Evolutionary conservation across 92 coral and sea anemone species (phyloP), one percentile per base, ranked within the genome.

Genomic region (Plumapathes pennacea): DNA sequence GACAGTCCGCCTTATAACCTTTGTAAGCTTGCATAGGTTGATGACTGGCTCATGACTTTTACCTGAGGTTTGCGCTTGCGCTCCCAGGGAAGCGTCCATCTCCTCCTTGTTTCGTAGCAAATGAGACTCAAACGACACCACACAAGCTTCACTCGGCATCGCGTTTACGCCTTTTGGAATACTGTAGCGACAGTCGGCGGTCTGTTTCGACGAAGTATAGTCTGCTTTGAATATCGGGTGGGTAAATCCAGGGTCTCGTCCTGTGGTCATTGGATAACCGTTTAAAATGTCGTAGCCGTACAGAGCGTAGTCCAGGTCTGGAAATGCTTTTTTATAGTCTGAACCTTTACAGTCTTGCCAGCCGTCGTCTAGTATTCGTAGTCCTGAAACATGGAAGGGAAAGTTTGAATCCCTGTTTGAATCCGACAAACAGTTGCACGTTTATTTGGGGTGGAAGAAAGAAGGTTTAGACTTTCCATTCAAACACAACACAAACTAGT

Each of bases 191-290:
- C 61, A 54, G 24, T 54, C 61, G 0, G 61, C 4, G 14, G 25
- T 54, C 25, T 54, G 61, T 34, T 34, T 54, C 0, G 25, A 28
- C 38, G 34, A 14, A 8, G 61, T 34, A 36, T 34, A 54, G 14
- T 60, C 54, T 31, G 67, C 67, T 32, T 14, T 43, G 42, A 60
- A 60, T 27, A 60, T 60, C 0, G 53, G 67, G 28, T 60, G 67
- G 6, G 18, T 65, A 25, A 52, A 39, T 5, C 72, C 72, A 0
- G 72, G 72, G 12, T 50, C 72, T 6, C 72, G 46, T 38, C 44
- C 72, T 15, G 39, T 27, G 4, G 62, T 27, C 10, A 38, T 3
- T 0, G 72, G 72, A 39, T 65, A 25, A 25, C 72, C 72, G 38
- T 6, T 28, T 1, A 50, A 29, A 57, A 65, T 38, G 20, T 65